Base-by-base conservation (phyloP, 2,113 vertebrate species). In the Tragelaphus scriptus region DNA sequence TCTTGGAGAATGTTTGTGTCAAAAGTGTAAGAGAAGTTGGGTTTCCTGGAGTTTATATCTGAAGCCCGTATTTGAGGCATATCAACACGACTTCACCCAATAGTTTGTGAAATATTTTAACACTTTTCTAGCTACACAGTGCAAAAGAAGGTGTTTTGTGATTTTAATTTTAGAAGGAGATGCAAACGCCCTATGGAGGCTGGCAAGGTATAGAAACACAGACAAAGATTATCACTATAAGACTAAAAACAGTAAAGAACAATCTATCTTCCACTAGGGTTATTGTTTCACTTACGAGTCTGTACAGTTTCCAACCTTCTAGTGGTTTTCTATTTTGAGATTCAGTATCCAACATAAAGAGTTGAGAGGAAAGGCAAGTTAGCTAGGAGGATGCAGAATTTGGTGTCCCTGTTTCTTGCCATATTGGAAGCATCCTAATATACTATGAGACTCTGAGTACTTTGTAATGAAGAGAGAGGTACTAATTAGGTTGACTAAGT, bases 161-260 rank as follows among this genome's bases (percentile, higher is more conserved):
- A 95, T 61, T 88, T 96, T 96, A 71, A 95, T 97, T 94, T 97
- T 93, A 96, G 86, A 89, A 84, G 40, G 90, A 92, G 32, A 61
- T 90, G 88, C n/a, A 75, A 95, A 92, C 44, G 3, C 26, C 87
- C 53, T 68, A 0, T 85, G 51, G 58, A 96, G 26, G 40, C 88
- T 85, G 91, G 79, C 85, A 86, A 92, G 40, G 26, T 88, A 68
- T 47, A 87, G 88, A 93, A 96, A 92, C 32, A n/a, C 10, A 88
- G 94, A 86, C 44, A 58, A 87, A 77, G 44, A 44, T 44, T 85
- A 58, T 26, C 95, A 56, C 19, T 32, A 1, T 19, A 53, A 91
- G 51, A 56, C 71, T 85, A 8, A 63, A 93, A 82, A 32, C 40
- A 32, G 19, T 30, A 5, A 65, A 59, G 36, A 79, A 40, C 17